A percentile compares a stretch with the other conserved stretches of the same genome.
These are phyloP conservation scores for Dysmachus trigonus DNA, from an alignment of 2,888 invertebrate species.

Conservation along the genomic window DNA sequence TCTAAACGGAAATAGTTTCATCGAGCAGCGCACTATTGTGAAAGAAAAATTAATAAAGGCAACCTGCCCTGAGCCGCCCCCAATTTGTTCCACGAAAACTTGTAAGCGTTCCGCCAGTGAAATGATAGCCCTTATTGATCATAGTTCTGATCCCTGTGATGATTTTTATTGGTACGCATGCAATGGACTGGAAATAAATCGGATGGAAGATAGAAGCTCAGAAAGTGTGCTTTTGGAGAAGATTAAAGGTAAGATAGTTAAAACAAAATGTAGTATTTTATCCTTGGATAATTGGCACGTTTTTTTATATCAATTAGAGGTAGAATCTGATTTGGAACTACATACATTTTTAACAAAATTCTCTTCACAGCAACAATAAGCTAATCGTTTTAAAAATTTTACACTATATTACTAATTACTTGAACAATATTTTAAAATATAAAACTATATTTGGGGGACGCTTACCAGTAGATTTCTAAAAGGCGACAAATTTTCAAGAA, in stretches of 20 bases:
- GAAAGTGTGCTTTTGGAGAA: conserved; percentile 23
- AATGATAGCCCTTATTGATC: conserved; percentile 48
- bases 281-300: too few relatives aligned
- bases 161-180: conserved; percentile 48
- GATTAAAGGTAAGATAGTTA: conserved; percentile 12
- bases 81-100: conserved; percentile 38
- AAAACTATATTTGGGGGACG: too few relatives aligned
- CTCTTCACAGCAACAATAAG: too few relatives aligned
- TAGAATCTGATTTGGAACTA: too few relatives aligned
- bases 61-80: conserved; percentile 13
- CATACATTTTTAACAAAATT: too few relatives aligned
- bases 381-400: too few relatives aligned
- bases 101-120: conserved; percentile 46
- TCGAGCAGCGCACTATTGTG: not conserved
- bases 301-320: too few relatives aligned
- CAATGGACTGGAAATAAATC: conserved; percentile 43
- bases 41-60: conserved; percentile 9
- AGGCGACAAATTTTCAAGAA: too few relatives aligned
- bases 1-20: not conserved
- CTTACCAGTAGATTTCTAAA: too few relatives aligned
- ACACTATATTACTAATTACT: too few relatives aligned
- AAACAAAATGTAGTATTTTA: not conserved
- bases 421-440: too few relatives aligned
- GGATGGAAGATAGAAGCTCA: conserved; percentile 35
- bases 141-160: conserved; percentile 46